Base-by-base conservation (phyloP, 2,113 vertebrate genomes). In the Sander vitreus region DNA sequence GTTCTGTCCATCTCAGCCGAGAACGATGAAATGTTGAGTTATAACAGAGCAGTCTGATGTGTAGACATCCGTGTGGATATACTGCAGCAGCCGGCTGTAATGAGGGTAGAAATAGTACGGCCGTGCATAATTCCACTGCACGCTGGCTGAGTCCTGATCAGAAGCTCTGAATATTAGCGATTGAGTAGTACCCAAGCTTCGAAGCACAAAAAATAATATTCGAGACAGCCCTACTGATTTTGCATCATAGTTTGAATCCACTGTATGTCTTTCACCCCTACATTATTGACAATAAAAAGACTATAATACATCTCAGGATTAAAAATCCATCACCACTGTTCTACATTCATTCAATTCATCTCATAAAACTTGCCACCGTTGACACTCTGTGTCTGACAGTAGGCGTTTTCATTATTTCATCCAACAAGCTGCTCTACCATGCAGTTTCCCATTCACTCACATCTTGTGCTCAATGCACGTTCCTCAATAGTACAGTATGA, bases 401-500 rank as follows among this genome's bases (percentile, higher is more conserved):
- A 30, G 51, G 53, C 0, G 0, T 62, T 81, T 54, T 57, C 57
- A 33, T 30, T 13, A 13, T 47, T 74, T 27, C 3, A 14, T 13
- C 64, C 53, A 66, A 18, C 73, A 54, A 54, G 68, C 55, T 68
- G 55, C 73, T 73, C 51, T 55, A 39, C 60, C 77, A 59, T 45
- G 65, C 65, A 59, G 45, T 62, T 78, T 57, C 21, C 25, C 43
- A 13, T 69, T 64, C 55, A 53, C 57, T 68, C 57, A 11, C 30
- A 48, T 51, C 47, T 39, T 45, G 27, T 30, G 27, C 30, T 51
- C 30, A 62, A n/a, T 27, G 18, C 36, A 73, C 47, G 23, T 10
- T 36, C 18, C 21, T 55, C 48, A 48, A 25, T 36, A 30, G 60
- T 8, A 53, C 70, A 65, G 25, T 18, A n/a, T 30, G 36, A 51